A percentile compares a stretch with the other conserved stretches of the same genome.
These are phyloP conservation scores for Meteorus colon DNA, from an alignment of 2,888 invertebrate genomes.

Conservation along the genomic window DNA sequence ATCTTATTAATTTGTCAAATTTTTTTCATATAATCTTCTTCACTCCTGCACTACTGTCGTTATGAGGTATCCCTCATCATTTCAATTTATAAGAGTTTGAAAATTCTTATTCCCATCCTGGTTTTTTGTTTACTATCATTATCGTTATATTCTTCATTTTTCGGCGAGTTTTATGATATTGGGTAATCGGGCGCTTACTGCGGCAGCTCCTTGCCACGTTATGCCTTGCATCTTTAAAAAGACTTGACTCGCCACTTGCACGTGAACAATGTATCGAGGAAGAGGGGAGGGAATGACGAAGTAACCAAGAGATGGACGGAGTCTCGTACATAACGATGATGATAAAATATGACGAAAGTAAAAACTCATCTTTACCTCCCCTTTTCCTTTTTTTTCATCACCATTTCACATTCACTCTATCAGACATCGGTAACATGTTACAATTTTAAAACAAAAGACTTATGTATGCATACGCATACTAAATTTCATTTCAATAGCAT, in stretches of 20 bases:
- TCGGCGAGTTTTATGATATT: constrained; percentile 65
- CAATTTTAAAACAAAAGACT: background rate
- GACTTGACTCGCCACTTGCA: constrained; percentile 48
- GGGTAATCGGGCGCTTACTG: constrained; percentile 59
- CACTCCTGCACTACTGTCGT: background rate
- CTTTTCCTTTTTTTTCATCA: constrained; percentile 18
- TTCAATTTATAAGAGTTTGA: background rate
- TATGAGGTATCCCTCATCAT: constrained; percentile 14
- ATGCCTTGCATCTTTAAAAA: constrained; percentile 60
- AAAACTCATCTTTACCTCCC: constrained; percentile 18
- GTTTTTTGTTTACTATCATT: background rate
- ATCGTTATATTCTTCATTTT: constrained; percentile 52
- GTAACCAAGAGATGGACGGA: constrained; percentile 13
- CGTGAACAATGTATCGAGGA: constrained; percentile 30
- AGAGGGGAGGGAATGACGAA: background rate
- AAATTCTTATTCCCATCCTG: background rate
- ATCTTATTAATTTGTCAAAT: background rate
- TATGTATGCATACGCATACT: background rate
- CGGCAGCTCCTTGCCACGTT: constrained; percentile 57
- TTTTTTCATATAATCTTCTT: background rate
- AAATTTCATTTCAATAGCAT: background rate
- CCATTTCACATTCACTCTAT: constrained; percentile 2
- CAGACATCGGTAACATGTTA: background rate
- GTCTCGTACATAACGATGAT: constrained; percentile 55
- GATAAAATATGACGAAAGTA: constrained; percentile 61